Evolutionary conservation across 2,888 invertebrate genomes (phyloP).

Genomic region (Drosophila borealis): DNA sequence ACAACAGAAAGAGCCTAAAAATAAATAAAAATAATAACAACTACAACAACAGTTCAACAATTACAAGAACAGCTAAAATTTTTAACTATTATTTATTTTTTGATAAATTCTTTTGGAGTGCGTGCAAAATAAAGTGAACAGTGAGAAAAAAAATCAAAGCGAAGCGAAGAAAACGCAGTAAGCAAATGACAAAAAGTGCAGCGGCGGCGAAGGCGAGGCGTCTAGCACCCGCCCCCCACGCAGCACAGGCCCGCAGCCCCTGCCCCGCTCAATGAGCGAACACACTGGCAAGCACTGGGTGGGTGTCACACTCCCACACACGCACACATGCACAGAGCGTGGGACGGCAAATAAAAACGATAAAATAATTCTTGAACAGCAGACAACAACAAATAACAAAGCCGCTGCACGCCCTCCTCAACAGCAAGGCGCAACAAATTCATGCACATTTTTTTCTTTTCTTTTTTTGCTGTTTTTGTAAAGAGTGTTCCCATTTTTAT

Average conservation of each 20-base stretch:
- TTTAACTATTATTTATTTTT: slow-evolving; percentile 43
- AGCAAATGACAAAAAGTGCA: slow-evolving; percentile 64
- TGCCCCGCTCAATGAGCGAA: slow-evolving; percentile 10
- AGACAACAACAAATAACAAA: slow-evolving; percentile 36
- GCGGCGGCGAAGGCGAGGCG: slow-evolving; percentile 48
- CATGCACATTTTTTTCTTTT: not conserved
- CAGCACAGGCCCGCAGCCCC: not conserved
- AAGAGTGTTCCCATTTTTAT: not conserved
- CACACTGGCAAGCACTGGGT: slow-evolving; percentile 17
- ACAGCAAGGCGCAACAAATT: not conserved
- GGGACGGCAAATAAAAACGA: slow-evolving; percentile 20
- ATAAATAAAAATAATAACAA: slow-evolving; percentile 30
- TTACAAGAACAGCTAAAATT: slow-evolving; percentile 10
- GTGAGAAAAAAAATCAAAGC: slow-evolving; percentile 17
- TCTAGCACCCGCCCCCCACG: slow-evolving; percentile 46
- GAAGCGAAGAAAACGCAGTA: slow-evolving; percentile 31
- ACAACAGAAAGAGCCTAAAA: slow-evolving; percentile 30
- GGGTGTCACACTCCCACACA: slow-evolving; percentile 27
- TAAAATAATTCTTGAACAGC: slow-evolving; percentile 17
- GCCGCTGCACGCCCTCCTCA: slow-evolving; percentile 1
- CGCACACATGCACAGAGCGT: not conserved
- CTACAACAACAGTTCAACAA: slow-evolving; percentile 21
- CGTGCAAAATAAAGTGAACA: slow-evolving; percentile 33
- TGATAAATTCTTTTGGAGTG: slow-evolving; percentile 66
- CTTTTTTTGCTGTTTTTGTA: not conserved